Percentiles rank a stretch among this genome's conserved stretches.
Conservation (phyloP, 2,797 vertebrate species). For the Aulostomus chinensis region DNA sequence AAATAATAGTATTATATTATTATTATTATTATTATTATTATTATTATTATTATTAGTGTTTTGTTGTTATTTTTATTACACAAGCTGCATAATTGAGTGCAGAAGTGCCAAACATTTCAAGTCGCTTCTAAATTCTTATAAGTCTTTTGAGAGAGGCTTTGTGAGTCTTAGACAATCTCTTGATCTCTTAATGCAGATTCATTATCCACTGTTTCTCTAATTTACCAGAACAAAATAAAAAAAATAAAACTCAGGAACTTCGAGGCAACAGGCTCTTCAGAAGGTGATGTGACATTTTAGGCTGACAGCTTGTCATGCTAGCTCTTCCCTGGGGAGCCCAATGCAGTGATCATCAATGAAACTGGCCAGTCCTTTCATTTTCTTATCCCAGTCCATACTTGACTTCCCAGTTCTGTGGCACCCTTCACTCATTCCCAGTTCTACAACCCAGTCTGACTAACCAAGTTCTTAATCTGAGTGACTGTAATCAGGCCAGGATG, state of each 20-base stretch:
- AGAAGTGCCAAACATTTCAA: conserved; percentile 94
- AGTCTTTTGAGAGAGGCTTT: conserved; percentile 90
- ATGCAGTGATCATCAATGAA: conserved; percentile 87
- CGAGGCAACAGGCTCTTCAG: conserved; percentile 83
- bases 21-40: conserved; percentile 58
- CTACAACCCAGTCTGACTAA: conserved; percentile 85
- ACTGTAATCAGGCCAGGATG: conserved; percentile 97
- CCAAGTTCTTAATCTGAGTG: conserved; percentile 90
- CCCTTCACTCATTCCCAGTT: conserved; percentile 79
- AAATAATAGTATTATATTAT: conserved; percentile 36
- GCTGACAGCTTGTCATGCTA: conserved; percentile 78
- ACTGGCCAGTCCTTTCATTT: conserved; percentile 70
- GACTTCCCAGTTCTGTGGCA: conserved; percentile 56
- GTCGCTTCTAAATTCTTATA: conserved; percentile 85
- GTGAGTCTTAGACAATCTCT: conserved; percentile 96
- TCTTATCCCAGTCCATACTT: conserved; percentile 66
- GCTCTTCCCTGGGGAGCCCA: conserved; percentile 75
- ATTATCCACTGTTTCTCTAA: conserved; percentile 72
- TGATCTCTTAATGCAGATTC: conserved; percentile 85
- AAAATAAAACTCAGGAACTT: conserved; percentile 91
- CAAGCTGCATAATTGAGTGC: conserved; percentile 81
- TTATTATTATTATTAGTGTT: conserved; percentile 57
- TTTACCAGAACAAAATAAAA: conserved; percentile 83
- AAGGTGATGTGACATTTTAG: conserved; percentile 78
- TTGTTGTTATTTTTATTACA: conserved; percentile 51